Base-by-base conservation (phyloP, 2,888 invertebrate species). In the Mythimna loreyi region DNA sequence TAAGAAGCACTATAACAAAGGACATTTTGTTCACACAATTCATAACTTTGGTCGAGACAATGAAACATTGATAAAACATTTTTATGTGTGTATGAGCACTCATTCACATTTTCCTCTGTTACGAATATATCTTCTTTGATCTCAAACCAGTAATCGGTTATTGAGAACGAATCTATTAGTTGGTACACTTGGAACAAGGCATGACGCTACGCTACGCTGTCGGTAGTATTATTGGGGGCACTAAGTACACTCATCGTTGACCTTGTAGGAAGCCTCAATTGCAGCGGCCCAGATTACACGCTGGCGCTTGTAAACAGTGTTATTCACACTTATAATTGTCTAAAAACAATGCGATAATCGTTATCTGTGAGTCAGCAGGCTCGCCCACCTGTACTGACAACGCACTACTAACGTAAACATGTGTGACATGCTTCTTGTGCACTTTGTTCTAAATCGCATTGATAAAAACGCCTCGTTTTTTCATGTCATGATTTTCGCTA, bases 281-380 rank as follows among this genome's bases (percentile, higher is more conserved):
- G 85, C 86, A 86, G 56, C 83, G 89, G 63, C 80, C 85, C 83
- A 87, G 85, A 83, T 89, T 81, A 82, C 81, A 80, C 76, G 81
- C 71, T 75, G 78, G 76, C 80, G 80, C 68, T 83, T 76, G 85
- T 86, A 86, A 88, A 88, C 87, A 86, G 59, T 79, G 77, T 84
- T 82, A 85, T 82, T 80, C 81, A 82, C 80, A 77, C 82, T 72
- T 77, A 75, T 80, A 78, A 81, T 85, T 80, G 69, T 73, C 70
- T 74, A 78, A 85, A 85, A 82, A 82, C 72, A 77, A 80, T 79
- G 79, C 83, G 82, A 86, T 89, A 86, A 82, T 81, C 75, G 84
- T 86, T 88, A 89, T 87, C 79, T 67, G 66, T 91, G 89, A 90
- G 80, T 90, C 90, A 89, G 70, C 66, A 59, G 83, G 75, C 23